These are phyloP conservation scores for Zelostemma sp. DNA, from an alignment of 1,140 invertebrate species.

Conservation along the genomic window DNA sequence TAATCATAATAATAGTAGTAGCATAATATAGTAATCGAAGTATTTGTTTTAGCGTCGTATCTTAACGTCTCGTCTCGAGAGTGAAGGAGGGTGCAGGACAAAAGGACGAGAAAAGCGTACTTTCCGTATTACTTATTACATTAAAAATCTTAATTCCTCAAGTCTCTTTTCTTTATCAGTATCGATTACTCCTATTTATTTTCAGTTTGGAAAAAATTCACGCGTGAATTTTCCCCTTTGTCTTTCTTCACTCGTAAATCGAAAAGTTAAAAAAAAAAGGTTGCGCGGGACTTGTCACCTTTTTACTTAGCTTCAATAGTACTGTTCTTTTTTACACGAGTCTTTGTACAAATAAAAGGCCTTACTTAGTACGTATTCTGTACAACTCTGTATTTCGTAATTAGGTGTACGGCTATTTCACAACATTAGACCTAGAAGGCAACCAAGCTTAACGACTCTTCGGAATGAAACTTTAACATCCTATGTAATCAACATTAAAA, in stretches of 20 bases:
- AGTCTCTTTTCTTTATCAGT: slow-evolving; percentile 8
- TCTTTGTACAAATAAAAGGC: slow-evolving; percentile 46
- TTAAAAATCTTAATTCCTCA: slow-evolving; percentile 33
- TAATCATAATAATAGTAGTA: slow-evolving; percentile 48
- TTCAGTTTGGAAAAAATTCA: too few relatives aligned
- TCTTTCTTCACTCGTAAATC: too few relatives aligned
- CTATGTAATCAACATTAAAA: slow-evolving; percentile 8
- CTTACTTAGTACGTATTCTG: slow-evolving; percentile 18
- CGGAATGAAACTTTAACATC: slow-evolving; percentile 33
- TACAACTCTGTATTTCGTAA: slow-evolving; percentile 4
- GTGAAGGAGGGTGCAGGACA: slow-evolving; percentile 44
- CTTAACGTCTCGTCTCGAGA: slow-evolving; percentile 45
- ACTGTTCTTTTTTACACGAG: background rate
- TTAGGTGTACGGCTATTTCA: slow-evolving; percentile 30
- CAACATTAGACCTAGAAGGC: slow-evolving; percentile 44
- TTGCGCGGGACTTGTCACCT: background rate
- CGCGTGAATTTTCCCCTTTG: too few relatives aligned
- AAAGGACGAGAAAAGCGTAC: slow-evolving; percentile 40
- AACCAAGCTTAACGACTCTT: slow-evolving; percentile 37
- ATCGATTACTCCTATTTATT: too few relatives aligned
- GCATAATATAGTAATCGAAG: slow-evolving; percentile 51
- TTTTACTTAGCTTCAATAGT: background rate
- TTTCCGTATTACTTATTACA: slow-evolving; percentile 25
- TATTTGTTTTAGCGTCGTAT: slow-evolving; percentile 56
- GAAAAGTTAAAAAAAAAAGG: background rate